Base-by-base conservation (phyloP, 1,140 invertebrate species). In the Saccostrea echinata region DNA sequence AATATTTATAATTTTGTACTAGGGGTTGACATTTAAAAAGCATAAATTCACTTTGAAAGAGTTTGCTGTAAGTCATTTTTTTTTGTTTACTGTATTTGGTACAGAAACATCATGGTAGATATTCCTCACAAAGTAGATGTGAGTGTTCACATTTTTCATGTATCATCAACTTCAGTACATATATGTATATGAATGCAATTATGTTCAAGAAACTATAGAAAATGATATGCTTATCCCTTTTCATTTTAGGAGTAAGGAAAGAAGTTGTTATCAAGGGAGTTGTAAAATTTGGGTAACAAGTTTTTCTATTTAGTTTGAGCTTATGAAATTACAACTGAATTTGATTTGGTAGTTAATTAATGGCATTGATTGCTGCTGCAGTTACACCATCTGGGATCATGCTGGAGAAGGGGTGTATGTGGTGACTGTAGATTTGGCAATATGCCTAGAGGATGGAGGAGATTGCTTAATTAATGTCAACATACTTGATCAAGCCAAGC, bases 401-500 rank as follows among this genome's bases (percentile, higher is more conserved):
- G 81, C 24, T 24, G 81, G 81, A 21, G 81, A 83, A 33, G 81
- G 81, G 9, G 81, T 83, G 13, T 83, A 83, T 52, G 35, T 83
- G 52, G 81, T 83, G n/a, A 52, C 81, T 18, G 52, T 83, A 27
- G 52, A 83, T 21, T 21, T 83, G n/a, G 52, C 43, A 21, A 35
- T 83, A n/a, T 83, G 81, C 81, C 24, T 83, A 11, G 81, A 83
- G 81, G 52, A 53, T 83, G 35, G 43, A n/a, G 81, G 81, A 12
- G 52, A 53, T 6, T 83, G 81, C 30, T 51, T 83, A 24, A 51
- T 83, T 9, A 27, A 83, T 53, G 43, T 83, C 21, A 53, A 51
- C 21, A 53, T 83, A n/a, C 81, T 83, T n/a, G 24, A 83, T 83
- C 35, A 53, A 83, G 81, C 24, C 81, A 83, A 83, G 43, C 81